Evolutionary conservation across 2,797 vertebrate species (phyloP).

Genomic region (Zenarchopterus dispar): DNA sequence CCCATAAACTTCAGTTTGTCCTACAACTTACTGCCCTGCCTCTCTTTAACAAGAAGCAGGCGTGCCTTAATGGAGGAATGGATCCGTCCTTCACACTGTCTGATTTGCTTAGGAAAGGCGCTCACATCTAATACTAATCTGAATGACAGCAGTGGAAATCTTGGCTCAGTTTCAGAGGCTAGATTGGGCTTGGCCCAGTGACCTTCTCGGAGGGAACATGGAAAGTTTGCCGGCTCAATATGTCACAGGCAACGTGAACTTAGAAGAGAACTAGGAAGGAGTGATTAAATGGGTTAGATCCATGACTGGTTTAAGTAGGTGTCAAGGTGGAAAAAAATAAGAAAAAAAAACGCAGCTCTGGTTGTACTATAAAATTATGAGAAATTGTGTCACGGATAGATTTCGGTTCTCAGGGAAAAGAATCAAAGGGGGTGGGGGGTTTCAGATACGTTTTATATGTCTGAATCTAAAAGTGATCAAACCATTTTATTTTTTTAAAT

Average conservation of each 20-base stretch:
- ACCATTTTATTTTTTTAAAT: too few relatives aligned
- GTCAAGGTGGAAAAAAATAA: conserved; percentile 35
- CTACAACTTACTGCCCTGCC: conserved; percentile 72
- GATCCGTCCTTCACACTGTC: conserved; percentile 83
- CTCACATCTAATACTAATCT: conserved; percentile 83
- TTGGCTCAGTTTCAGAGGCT: conserved; percentile 84
- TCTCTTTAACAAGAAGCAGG: conserved; percentile 75
- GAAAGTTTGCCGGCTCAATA: conserved; percentile 79
- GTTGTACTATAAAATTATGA: conserved; percentile 56
- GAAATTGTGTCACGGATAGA: conserved; percentile 45
- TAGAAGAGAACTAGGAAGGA: conserved; percentile 70
- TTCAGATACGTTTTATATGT: background rate
- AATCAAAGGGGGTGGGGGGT: background rate
- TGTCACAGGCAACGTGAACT: conserved; percentile 66
- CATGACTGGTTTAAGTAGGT: conserved; percentile 51
- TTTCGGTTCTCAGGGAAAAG: conserved; percentile 20
- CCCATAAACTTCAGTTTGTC: conserved; percentile 71
- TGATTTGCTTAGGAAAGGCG: conserved; percentile 82
- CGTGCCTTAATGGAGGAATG: conserved; percentile 74
- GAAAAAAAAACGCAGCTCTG: conserved; percentile 34
- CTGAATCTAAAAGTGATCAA: too few relatives aligned
- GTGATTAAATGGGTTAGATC: conserved; percentile 71
- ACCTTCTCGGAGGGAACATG: conserved; percentile 80
- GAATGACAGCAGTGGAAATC: conserved; percentile 81
- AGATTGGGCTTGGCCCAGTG: conserved; percentile 79